These are phyloP conservation scores for Brachionus sp. DNA, from an alignment of 1,140 invertebrate species.

Conservation along the genomic window DNA sequence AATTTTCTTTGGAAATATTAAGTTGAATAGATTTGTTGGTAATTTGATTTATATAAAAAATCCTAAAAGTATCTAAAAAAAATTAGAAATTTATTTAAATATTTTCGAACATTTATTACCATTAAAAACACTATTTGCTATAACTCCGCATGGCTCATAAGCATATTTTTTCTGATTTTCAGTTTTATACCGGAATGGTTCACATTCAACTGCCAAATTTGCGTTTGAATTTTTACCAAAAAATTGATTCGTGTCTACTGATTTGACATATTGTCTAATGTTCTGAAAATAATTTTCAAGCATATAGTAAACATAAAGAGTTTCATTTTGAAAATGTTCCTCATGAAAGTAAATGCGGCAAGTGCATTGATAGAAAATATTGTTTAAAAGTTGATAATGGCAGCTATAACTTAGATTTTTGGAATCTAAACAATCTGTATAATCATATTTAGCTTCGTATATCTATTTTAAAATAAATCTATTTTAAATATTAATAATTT, in stretches of 20 bases:
- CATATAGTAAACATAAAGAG: conserved; percentile 93
- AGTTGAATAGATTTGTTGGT: conserved; percentile 58
- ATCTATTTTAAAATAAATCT: conserved; percentile 14
- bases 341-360: conserved; percentile 26
- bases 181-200: conserved; percentile 58
- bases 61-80: background rate
- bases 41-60: background rate
- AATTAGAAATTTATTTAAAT: background rate
- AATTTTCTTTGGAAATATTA: conserved; percentile 90
- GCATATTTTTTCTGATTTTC: conserved; percentile 46
- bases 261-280: conserved; percentile 94
- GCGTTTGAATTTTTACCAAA: conserved; percentile 64
- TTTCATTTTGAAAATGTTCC: conserved; percentile 65
- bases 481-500: background rate
- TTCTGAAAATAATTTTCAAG: conserved; percentile 98
- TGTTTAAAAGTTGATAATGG: conserved; percentile 71
- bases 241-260: conserved; percentile 88
- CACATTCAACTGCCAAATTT: conserved; percentile 54
- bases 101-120: conserved; percentile 64
- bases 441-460: background rate
- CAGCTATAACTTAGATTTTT: conserved; percentile 68
- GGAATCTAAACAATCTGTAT: conserved; percentile 56
- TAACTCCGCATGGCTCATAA: conserved; percentile 88
- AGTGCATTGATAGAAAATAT: conserved; percentile 58
- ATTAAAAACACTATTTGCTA: conserved; percentile 95